These are phyloP conservation scores for Rhagium mordax DNA, from an alignment of 2,888 invertebrate genomes.

Conservation along the genomic window DNA sequence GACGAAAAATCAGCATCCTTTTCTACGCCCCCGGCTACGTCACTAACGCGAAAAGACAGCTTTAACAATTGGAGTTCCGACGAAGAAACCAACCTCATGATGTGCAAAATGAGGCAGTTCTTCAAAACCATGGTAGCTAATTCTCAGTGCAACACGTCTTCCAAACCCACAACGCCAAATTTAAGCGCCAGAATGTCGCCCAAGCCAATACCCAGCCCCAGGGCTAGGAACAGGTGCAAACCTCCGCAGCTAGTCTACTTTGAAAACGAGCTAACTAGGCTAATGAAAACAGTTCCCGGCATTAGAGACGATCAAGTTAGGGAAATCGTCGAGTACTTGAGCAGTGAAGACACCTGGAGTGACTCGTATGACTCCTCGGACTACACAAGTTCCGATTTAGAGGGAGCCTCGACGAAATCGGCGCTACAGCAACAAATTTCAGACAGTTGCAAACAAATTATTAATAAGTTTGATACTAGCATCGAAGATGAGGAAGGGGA, in stretches of 20 bases:
- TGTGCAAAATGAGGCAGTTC: constrained; percentile 94
- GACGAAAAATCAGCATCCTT: constrained; percentile 65
- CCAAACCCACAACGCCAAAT: constrained; percentile 72
- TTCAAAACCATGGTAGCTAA: constrained; percentile 91
- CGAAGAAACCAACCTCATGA: constrained; percentile 95
- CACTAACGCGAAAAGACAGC: constrained; percentile 87
- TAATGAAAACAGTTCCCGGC: constrained; percentile 95
- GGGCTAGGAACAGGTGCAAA: constrained; percentile 78
- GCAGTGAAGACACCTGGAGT: constrained; percentile 94
- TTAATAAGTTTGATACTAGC: constrained; percentile 83
- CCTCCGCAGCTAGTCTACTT: constrained; percentile 91
- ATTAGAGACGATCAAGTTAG: constrained; percentile 92
- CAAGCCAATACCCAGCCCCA: constrained; percentile 74
- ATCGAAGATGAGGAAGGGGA: constrained; percentile 75
- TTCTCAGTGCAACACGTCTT: constrained; percentile 68
- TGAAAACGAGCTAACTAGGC: constrained; percentile 88
- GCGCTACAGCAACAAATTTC: constrained; percentile 89
- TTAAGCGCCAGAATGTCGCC: constrained; percentile 61
- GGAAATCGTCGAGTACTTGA: constrained; percentile 93
- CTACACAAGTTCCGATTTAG: constrained; percentile 91
- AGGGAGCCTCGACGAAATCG: constrained; percentile 79
- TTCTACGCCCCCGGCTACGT: constrained; percentile 72
- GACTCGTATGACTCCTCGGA: constrained; percentile 95
- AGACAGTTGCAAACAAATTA: constrained; percentile 90
- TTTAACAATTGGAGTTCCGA: constrained; percentile 96